phyloP scores from a whole-genome alignment of 2,797 vertebrate species.

The Sebastes elongatus region DNA sequence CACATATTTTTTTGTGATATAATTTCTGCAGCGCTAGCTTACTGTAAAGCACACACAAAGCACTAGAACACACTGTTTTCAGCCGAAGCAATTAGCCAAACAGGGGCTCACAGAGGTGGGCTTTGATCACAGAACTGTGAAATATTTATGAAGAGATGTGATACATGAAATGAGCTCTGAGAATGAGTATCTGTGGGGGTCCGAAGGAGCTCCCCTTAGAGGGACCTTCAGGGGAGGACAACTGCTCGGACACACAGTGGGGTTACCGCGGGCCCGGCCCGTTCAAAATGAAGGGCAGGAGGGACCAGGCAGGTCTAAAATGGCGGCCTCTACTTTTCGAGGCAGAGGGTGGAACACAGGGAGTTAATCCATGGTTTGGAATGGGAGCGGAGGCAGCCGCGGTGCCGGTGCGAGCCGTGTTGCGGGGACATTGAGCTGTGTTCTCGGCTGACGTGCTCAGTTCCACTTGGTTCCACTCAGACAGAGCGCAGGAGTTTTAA shows the following conservation, averaged over 20 bases:
- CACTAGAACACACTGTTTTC: conserved; percentile 34
- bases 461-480: conserved; percentile 82
- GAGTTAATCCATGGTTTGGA: conserved; percentile 52
- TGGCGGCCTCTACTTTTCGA: conserved; percentile 43
- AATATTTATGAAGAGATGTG: conserved; percentile 79
- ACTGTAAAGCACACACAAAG: conserved; percentile 14
- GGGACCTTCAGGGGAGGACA: conserved; percentile 59
- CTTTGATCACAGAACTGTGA: conserved; percentile 78
- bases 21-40: neutral
- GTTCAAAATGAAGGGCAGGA: conserved; percentile 60
- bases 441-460: conserved; percentile 63
- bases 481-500: conserved; percentile 73
- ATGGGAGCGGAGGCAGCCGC: neutral
- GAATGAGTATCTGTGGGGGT: conserved; percentile 62
- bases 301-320: conserved; percentile 54
- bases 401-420: neutral
- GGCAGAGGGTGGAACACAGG: conserved; percentile 12
- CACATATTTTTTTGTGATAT: neutral
- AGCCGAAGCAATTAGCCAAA: conserved; percentile 68
- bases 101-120: conserved; percentile 61
- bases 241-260: conserved; percentile 48
- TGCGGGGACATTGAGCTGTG: conserved; percentile 36
- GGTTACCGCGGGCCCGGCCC: conserved; percentile 17
- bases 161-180: conserved; percentile 66
- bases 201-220: conserved; percentile 33